phyloP scores from a whole-genome alignment of 2,888 invertebrate genomes.

The Beris chalybata region DNA sequence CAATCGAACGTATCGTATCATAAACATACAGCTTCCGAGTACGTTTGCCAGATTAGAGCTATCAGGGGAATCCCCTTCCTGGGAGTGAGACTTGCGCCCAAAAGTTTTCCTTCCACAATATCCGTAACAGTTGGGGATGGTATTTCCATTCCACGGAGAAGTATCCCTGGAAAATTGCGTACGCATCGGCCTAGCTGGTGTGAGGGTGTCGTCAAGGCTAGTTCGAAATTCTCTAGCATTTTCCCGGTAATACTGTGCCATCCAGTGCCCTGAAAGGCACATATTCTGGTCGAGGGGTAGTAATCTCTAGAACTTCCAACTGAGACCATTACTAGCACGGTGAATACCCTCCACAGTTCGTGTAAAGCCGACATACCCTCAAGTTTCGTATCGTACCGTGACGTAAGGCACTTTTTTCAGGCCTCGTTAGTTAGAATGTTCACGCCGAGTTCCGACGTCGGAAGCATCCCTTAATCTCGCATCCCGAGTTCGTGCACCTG shows the following conservation, averaged over 20 bases:
- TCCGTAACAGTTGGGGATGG: too few species aligned
- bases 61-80: too few species aligned
- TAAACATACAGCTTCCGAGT: too few species aligned
- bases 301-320: too few species aligned
- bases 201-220: too few species aligned
- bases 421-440: slow-evolving; percentile 21
- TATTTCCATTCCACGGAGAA: background rate
- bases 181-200: background rate
- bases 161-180: slow-evolving; percentile 18
- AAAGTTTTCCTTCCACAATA: too few species aligned
- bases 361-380: slow-evolving; percentile 23
- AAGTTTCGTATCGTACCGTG: slow-evolving; percentile 16
- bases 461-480: slow-evolving; percentile 21
- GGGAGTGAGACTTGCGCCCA: too few species aligned
- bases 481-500: slow-evolving; percentile 7
- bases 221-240: too few species aligned
- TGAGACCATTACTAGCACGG: too few species aligned
- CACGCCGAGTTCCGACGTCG: slow-evolving; percentile 22
- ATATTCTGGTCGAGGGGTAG: too few species aligned
- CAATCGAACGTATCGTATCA: too few species aligned
- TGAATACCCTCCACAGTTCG: background rate
- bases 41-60: too few species aligned
- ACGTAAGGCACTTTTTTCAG: slow-evolving; percentile 25
- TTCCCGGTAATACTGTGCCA: background rate
- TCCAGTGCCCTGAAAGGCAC: slow-evolving; percentile 22